phyloP scores from a whole-genome alignment of 2,888 invertebrate genomes.

The Eledone cirrhosa region DNA sequence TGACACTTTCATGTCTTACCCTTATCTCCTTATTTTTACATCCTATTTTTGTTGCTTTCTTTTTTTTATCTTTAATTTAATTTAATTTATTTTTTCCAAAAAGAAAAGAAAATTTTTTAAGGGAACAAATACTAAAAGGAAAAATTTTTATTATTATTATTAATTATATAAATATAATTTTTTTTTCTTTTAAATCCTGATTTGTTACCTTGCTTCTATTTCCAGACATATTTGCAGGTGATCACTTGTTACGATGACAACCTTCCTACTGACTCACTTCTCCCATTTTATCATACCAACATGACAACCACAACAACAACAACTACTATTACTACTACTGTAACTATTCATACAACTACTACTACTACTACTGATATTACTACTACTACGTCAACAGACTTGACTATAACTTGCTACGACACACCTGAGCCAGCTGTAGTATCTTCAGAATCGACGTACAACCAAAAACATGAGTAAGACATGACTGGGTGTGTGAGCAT shows the following conservation, averaged over 20 bases:
- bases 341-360: not conserved
- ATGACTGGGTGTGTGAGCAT: too few species aligned
- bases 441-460: too few species aligned
- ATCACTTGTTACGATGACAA: constrained; percentile 23
- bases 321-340: not conserved
- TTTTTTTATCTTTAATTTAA: not conserved
- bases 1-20: too few species aligned
- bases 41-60: not conserved
- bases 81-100: not conserved
- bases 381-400: not conserved
- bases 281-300: not conserved
- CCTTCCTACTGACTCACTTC: constrained; percentile 15
- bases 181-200: not conserved
- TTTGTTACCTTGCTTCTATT: constrained; percentile 27
- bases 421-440: not conserved
- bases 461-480: too few species aligned
- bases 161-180: not conserved
- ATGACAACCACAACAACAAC: constrained; percentile 6
- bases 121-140: too few species aligned
- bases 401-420: constrained; percentile 11
- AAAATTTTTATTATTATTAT: too few species aligned
- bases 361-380: not conserved
- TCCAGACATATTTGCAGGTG: constrained; percentile 22
- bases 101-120: too few species aligned
- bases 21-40: too few species aligned